Conservation (phyloP, 2,888 invertebrate genomes). For the Latheticus oryzae region DNA sequence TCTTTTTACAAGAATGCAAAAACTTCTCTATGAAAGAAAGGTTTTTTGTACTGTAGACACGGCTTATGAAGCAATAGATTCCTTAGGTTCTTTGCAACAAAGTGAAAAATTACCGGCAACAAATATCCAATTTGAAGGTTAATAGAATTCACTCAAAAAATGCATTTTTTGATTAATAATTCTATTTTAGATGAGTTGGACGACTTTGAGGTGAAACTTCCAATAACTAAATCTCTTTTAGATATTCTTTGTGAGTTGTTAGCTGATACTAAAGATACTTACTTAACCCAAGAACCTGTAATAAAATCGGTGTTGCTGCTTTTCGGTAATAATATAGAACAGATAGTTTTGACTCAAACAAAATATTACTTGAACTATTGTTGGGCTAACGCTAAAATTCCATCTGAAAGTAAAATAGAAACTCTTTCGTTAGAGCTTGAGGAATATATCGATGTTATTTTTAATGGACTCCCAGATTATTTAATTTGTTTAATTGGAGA, state of each 20-base stretch:
- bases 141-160: neutral
- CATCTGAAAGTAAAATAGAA: conserved; percentile 49
- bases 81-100: conserved; percentile 64
- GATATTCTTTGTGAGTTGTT: conserved; percentile 68
- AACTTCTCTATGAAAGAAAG: conserved; percentile 69
- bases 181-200: conserved; percentile 67
- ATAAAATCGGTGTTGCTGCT: conserved; percentile 65
- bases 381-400: conserved; percentile 51
- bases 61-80: conserved; percentile 72
- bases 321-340: conserved; percentile 64
- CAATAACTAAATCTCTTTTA: conserved; percentile 64
- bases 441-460: conserved; percentile 54
- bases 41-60: conserved; percentile 72
- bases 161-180: conserved; percentile 1
- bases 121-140: conserved; percentile 55
- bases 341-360: conserved; percentile 47
- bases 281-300: conserved; percentile 67
- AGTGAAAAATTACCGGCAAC: conserved; percentile 41
- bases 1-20: conserved; percentile 66
- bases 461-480: conserved; percentile 56
- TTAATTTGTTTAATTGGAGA: conserved; percentile 62
- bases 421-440: conserved; percentile 57
- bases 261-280: conserved; percentile 63
- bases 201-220: conserved; percentile 66
- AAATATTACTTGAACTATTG: conserved; percentile 53